Evolutionary conservation across 2,113 vertebrate species (phyloP).

Genomic region (Circaetus gallicus): DNA sequence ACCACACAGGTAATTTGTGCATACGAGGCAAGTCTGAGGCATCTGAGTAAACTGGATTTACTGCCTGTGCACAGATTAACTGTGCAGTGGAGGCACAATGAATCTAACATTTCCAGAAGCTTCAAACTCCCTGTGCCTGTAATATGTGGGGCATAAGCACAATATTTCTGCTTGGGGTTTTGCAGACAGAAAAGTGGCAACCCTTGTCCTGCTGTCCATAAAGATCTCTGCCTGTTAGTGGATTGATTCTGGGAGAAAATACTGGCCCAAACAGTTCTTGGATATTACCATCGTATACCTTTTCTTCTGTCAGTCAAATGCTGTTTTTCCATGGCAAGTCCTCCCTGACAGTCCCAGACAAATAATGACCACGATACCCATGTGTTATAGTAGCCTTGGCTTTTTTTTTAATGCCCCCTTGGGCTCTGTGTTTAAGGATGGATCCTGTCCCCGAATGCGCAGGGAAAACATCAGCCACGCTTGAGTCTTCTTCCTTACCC

Average conservation of each 20-base stretch:
- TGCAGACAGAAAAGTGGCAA: neutral
- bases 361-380: neutral
- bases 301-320: neutral
- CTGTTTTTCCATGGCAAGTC: neutral
- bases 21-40: neutral
- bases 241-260: neutral
- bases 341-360: neutral
- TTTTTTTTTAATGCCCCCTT: neutral
- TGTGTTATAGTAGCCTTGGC: neutral
- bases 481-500: neutral
- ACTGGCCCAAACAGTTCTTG: neutral
- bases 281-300: neutral
- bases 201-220: neutral
- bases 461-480: neutral
- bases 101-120: neutral
- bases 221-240: neutral
- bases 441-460: neutral
- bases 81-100: too few species aligned
- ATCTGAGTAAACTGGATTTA: neutral
- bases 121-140: neutral
- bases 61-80: neutral
- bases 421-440: neutral
- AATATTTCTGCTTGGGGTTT: neutral
- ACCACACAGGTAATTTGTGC: neutral
- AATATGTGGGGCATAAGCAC: neutral